Conservation (phyloP, 1,140 invertebrate genomes). For the Tetraneura akinire region DNA sequence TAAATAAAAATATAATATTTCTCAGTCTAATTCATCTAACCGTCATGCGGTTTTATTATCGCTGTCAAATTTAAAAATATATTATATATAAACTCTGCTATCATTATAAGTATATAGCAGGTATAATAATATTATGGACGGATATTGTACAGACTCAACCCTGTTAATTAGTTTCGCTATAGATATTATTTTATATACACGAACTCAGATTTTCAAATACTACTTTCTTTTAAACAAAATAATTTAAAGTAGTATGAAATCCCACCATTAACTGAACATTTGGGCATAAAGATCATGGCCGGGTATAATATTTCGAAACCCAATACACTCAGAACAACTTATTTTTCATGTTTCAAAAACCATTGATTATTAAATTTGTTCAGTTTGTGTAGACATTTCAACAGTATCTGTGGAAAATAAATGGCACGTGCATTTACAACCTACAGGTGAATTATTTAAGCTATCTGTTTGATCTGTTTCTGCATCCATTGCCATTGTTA, state of each 20-base stretch:
- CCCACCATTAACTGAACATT: slow-evolving; percentile 11
- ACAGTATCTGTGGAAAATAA: slow-evolving; percentile 29
- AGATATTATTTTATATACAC: slow-evolving; percentile 16
- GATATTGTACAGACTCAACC: slow-evolving; percentile 44
- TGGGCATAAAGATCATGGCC: neutral
- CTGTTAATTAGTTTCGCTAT: slow-evolving; percentile 42
- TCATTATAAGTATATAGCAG: slow-evolving; percentile 21
- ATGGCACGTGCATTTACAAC: slow-evolving; percentile 33
- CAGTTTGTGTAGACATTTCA: slow-evolving; percentile 42
- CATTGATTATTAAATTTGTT: neutral
- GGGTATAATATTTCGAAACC: neutral
- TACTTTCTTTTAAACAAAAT: neutral
- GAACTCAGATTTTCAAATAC: slow-evolving; percentile 5
- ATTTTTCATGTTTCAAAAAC: neutral
- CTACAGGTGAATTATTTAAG: slow-evolving; percentile 6
- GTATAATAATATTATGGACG: slow-evolving; percentile 49
- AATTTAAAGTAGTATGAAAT: slow-evolving; percentile 14
- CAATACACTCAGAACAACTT: neutral
- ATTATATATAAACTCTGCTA: slow-evolving; percentile 29
- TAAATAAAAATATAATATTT: slow-evolving; percentile 43
- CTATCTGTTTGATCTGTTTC: slow-evolving; percentile 30
- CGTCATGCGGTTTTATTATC: neutral
- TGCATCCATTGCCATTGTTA: slow-evolving; percentile 67
- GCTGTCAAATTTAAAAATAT: slow-evolving; percentile 28
- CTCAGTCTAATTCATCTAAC: slow-evolving; percentile 43